Percentiles rank a stretch among this genome's conserved stretches.
phyloP scores from a whole-genome alignment of 2,888 invertebrate genomes.

The Parnassius smintheus region DNA sequence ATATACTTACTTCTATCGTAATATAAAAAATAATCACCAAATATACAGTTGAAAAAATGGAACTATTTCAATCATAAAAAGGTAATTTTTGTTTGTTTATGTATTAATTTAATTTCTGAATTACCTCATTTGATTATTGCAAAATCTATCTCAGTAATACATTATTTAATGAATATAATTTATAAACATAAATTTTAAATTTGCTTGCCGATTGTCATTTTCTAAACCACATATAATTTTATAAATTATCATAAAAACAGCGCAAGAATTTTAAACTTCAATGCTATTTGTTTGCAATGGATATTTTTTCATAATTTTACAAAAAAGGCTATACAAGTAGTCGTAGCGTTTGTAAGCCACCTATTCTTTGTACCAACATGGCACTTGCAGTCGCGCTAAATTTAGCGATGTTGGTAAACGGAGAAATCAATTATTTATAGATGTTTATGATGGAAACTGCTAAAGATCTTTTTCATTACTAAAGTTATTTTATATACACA shows the following conservation, averaged over 20 bases:
- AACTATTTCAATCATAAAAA: too few relatives aligned
- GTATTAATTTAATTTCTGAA: too few relatives aligned
- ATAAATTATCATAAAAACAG: neutral
- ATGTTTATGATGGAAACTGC: slow-evolving; percentile 21
- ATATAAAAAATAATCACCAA: too few relatives aligned
- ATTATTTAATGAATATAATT: too few relatives aligned
- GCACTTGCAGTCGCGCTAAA: slow-evolving; percentile 18
- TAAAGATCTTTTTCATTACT: neutral
- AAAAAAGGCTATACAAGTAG: slow-evolving; percentile 23
- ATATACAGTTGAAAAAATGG: too few relatives aligned
- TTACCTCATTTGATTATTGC: too few relatives aligned
- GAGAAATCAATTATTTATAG: slow-evolving; percentile 26
- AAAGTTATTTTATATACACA: too few relatives aligned
- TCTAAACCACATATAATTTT: neutral
- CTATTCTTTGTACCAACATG: slow-evolving; percentile 24
- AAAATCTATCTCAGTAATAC: too few relatives aligned
- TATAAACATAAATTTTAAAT: too few relatives aligned
- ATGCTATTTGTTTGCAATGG: slow-evolving; percentile 9
- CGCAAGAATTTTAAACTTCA: slow-evolving; percentile 12
- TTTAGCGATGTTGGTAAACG: slow-evolving; percentile 24
- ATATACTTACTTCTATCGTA: too few relatives aligned
- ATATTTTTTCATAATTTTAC: slow-evolving; percentile 11
- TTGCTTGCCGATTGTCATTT: too few relatives aligned
- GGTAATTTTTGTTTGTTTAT: too few relatives aligned
- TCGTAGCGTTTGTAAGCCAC: slow-evolving; percentile 11